phyloP scores from a whole-genome alignment of 2,113 vertebrate genomes.

The Rhodinocichla rosea region DNA sequence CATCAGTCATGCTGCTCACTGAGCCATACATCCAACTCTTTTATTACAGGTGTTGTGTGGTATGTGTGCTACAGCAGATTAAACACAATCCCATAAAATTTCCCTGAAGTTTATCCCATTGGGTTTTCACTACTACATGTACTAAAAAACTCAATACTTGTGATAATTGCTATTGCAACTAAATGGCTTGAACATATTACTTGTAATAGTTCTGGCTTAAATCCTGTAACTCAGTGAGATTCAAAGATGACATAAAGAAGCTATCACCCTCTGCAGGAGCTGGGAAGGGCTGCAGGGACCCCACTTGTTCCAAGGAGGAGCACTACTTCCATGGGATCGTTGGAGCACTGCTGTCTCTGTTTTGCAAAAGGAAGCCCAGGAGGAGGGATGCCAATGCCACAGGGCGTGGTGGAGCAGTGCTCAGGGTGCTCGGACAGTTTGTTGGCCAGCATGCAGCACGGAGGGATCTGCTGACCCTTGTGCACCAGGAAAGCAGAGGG shows the following conservation, averaged over 20 bases:
- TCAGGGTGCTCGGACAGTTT: rapidly evolving
- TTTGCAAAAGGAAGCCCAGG: background rate
- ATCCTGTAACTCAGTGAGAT: rapidly evolving
- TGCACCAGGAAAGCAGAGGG: background rate
- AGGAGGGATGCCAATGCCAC: background rate
- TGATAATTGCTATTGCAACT: background rate
- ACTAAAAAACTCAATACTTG: background rate
- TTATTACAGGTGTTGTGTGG: background rate
- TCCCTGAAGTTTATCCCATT: background rate
- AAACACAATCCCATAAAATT: background rate
- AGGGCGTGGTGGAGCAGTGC: background rate
- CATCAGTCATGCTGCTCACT: rapidly evolving
- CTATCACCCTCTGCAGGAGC: background rate
- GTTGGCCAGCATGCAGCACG: background rate
- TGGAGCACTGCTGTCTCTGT: background rate
- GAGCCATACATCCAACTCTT: background rate
- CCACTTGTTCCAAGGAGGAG: background rate
- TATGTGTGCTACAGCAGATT: background rate
- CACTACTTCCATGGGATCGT: rapidly evolving
- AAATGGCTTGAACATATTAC: background rate
- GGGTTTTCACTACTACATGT: background rate
- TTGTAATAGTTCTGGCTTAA: background rate
- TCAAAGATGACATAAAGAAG: background rate
- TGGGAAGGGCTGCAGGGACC: background rate
- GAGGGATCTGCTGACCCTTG: background rate